phyloP scores from a whole-genome alignment of 2,888 invertebrate genomes.

The Carpatolechia fugitivella region DNA sequence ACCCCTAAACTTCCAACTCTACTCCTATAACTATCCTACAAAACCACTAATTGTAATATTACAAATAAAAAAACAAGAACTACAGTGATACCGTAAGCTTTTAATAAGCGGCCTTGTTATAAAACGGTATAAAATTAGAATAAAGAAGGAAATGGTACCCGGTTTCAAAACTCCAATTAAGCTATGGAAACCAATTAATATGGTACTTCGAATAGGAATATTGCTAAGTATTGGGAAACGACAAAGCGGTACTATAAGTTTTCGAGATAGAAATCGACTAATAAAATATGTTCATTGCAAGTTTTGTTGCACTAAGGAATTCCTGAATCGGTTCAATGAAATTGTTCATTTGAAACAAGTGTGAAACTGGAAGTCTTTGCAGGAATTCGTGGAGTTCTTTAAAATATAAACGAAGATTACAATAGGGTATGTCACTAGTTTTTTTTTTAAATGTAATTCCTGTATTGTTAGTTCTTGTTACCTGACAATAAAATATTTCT shows the following conservation, averaged over 20 bases:
- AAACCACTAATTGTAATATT: not conserved
- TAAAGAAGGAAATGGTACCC: conserved; percentile 23
- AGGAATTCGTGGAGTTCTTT: no score
- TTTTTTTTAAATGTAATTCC: no score
- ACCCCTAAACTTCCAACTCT: no score
- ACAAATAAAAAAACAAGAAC: not conserved
- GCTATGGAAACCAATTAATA: conserved; percentile 23
- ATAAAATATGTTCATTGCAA: no score
- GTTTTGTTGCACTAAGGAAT: no score
- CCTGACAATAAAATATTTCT: no score
- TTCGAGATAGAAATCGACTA: not conserved
- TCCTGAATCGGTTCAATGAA: no score
- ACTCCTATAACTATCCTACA: not conserved
- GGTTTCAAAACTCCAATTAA: conserved; percentile 28
- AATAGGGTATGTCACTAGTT: no score
- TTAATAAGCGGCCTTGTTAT: not conserved
- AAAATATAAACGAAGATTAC: no score
- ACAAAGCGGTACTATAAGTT: not conserved
- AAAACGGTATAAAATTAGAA: conserved; percentile 8
- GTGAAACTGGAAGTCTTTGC: no score
- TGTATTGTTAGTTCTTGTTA: no score
- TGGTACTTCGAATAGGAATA: conserved; percentile 21
- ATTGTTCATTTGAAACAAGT: no score
- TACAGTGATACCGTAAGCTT: not conserved
- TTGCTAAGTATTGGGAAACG: conserved; percentile 15